Conservation (phyloP, 2,113 vertebrate species). For the Calidris pugnax region DNA sequence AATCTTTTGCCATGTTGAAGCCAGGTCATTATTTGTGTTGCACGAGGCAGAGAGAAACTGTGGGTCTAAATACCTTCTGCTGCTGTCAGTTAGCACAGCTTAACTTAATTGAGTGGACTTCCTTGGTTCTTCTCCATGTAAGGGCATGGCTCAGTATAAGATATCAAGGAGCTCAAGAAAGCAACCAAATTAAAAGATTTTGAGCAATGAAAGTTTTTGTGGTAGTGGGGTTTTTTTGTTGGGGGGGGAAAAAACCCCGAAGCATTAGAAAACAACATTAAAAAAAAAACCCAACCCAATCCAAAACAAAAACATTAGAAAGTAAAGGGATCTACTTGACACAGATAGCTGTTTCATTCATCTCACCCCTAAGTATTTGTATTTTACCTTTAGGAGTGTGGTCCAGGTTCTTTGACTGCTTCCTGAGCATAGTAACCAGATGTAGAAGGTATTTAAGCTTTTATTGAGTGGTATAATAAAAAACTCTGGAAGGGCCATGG, state of each 20-base stretch:
- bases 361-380: background rate
- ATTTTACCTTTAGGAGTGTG: constrained; percentile 8
- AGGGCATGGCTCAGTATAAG: background rate
- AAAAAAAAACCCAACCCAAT: too few species aligned
- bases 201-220: background rate
- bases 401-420: background rate
- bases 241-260: background rate
- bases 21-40: constrained; percentile 4
- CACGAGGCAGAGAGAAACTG: constrained; percentile 1
- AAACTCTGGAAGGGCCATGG: background rate
- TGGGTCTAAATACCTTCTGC: background rate
- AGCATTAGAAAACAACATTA: background rate
- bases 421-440: background rate
- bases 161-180: background rate
- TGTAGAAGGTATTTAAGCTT: background rate
- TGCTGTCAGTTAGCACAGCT: background rate
- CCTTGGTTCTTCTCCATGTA: background rate
- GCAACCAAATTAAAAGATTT: background rate
- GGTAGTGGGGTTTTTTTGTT: background rate
- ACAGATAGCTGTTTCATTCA: background rate
- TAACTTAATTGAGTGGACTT: background rate
- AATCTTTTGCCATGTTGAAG: constrained; percentile 15
- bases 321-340: background rate
- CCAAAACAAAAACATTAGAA: background rate
- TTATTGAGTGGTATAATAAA: background rate